Evolutionary conservation across 2,888 invertebrate species (phyloP).

Genomic region (Pristionchus exspectatus): DNA sequence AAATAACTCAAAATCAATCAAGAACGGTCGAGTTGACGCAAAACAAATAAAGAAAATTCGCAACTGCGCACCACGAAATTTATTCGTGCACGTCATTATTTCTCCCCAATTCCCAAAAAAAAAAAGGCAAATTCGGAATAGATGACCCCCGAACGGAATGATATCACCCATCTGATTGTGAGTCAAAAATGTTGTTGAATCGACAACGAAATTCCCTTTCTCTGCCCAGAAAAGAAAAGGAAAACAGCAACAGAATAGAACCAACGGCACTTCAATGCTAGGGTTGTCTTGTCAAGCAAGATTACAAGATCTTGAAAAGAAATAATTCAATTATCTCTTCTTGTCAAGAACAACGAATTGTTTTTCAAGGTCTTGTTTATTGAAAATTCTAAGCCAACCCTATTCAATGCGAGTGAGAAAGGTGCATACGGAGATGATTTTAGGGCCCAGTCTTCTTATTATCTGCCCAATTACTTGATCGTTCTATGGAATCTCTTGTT

Average conservation of each 20-base stretch:
- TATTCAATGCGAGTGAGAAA: too few species aligned
- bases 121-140: not conserved
- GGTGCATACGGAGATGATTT: too few species aligned
- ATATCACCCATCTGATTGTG: not conserved
- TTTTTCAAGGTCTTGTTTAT: too few species aligned
- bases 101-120: not conserved
- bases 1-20: not conserved
- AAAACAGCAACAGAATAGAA: slow-evolving; percentile 10
- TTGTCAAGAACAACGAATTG: too few species aligned
- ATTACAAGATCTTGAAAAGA: too few species aligned
- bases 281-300: too few species aligned
- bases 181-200: slow-evolving; percentile 20
- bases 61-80: not conserved
- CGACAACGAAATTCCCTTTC: not conserved
- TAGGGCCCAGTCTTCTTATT: too few species aligned
- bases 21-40: too few species aligned
- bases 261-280: not conserved
- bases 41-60: not conserved
- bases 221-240: not conserved
- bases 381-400: too few species aligned
- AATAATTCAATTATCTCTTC: too few species aligned
- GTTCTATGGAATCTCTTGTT: too few species aligned
- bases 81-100: not conserved
- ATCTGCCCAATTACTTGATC: too few species aligned
- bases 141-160: not conserved